phyloP scores from a whole-genome alignment of 2,113 vertebrate species.

The Saguinus midas region DNA sequence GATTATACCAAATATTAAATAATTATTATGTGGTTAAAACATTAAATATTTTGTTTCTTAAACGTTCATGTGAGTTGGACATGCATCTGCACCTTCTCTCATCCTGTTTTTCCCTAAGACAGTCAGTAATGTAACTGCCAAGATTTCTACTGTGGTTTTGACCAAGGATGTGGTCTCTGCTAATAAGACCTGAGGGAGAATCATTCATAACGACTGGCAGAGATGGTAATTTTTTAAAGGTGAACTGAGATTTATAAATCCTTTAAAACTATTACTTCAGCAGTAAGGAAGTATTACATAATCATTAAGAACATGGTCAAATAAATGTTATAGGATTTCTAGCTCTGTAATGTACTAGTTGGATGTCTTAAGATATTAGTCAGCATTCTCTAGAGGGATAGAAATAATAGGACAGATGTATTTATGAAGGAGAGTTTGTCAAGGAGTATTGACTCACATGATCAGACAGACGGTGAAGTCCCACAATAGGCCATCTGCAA shows the following conservation, averaged over 20 bases:
- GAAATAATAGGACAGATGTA: too few species aligned
- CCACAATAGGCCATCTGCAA: too few species aligned
- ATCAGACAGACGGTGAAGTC: too few species aligned
- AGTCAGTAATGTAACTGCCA: rapidly evolving
- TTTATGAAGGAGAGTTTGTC: too few species aligned
- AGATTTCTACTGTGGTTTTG: background rate
- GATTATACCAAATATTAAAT: background rate
- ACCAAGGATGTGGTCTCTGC: background rate
- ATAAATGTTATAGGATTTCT: background rate
- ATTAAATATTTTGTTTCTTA: background rate
- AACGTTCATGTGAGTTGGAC: background rate
- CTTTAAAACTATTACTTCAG: background rate
- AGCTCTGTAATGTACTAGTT: background rate
- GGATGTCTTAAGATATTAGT: background rate
- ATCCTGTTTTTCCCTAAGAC: background rate
- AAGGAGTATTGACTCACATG: too few species aligned
- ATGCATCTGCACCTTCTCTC: background rate
- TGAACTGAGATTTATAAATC: background rate
- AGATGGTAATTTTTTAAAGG: background rate
- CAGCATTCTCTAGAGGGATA: too few species aligned
- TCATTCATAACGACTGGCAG: background rate
- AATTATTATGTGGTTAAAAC: background rate
- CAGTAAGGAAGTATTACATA: background rate
- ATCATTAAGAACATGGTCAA: background rate
- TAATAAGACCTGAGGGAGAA: background rate